phyloP scores from a whole-genome alignment of 1,140 invertebrate genomes.

The Ips typographus region DNA sequence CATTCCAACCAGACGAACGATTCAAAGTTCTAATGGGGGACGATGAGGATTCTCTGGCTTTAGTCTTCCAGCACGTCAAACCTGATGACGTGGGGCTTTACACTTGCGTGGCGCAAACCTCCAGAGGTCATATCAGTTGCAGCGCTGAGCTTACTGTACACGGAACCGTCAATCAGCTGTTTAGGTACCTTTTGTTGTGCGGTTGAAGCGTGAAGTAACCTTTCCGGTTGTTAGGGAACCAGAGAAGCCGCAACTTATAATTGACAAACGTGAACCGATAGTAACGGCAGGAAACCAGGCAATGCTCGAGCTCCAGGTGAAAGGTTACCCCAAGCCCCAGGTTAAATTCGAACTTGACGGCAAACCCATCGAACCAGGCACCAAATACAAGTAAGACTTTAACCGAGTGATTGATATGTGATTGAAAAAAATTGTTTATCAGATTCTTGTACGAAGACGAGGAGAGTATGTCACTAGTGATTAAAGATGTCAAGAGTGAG shows the following conservation, averaged over 20 bases:
- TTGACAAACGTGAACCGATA: constrained; percentile 73
- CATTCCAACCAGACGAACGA: constrained; percentile 88
- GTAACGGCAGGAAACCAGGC: constrained; percentile 84
- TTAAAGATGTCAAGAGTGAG: constrained; percentile 80
- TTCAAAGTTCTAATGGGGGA: constrained; percentile 92
- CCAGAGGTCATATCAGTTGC: constrained; percentile 88
- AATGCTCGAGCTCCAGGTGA: constrained; percentile 91
- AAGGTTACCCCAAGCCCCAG: constrained; percentile 91
- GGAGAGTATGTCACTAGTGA: constrained; percentile 84
- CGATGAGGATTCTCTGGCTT: constrained; percentile 86
- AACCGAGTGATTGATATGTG: too few relatives aligned
- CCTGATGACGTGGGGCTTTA: constrained; percentile 93
- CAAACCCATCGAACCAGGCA: constrained; percentile 75
- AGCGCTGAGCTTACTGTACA: constrained; percentile 91
- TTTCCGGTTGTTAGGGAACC: constrained; percentile 63
- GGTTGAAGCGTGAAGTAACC: neutral
- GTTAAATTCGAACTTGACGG: constrained; percentile 88
- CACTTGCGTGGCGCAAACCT: constrained; percentile 92
- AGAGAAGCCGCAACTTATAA: constrained; percentile 73
- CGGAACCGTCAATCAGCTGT: constrained; percentile 77
- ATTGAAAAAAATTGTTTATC: neutral
- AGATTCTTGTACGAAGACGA: constrained; percentile 90
- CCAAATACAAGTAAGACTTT: constrained; percentile 69
- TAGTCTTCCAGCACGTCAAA: constrained; percentile 92
- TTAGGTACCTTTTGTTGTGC: constrained; percentile 43